Base-by-base conservation (phyloP, 2,797 vertebrate genomes). In the Phrynocephalus forsythii region DNA sequence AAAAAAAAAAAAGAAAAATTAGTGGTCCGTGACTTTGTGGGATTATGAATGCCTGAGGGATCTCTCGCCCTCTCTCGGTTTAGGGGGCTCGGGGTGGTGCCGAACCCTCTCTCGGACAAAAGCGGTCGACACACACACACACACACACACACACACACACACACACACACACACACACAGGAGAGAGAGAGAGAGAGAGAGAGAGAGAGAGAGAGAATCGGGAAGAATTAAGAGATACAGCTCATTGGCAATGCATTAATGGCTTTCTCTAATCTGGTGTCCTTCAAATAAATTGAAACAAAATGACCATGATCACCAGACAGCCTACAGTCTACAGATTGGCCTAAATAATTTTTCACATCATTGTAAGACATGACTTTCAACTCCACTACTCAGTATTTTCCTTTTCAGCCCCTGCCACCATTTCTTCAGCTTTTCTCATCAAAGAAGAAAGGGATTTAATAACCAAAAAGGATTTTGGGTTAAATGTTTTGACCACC, bases 141-240 rank as follows among this genome's bases (percentile, higher is more conserved):
- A 52, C 30, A 80, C 22, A 66, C 15, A 5, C 20, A 67, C 44
- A 68, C 26, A 24, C 44, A 81, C 44, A 44, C 66, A 16, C 44
- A 6, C 63, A 38, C 30, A 44, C 33, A 68, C 9, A 24, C 9
- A 82, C 11, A 28, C 11, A 5, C n/a, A 52, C 33, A 2, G 33
- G 33, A 2, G 50, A 7, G 50, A 52, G 50, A 52, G 50, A 52
- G 50, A 52, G 50, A 52, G 50, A 52, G 50, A 52, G 33, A 33
- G 33, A 33, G 33, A 33, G 33, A 33, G 33, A 33, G 33, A 73
- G 76, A 91, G 89, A 78, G 85, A 91, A 90, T 84, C 63, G 86
- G 91, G 86, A 91, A 93, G 60, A 63, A 92, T 91, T 79, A 90
- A 91, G 89, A 88, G 89, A 86, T 90, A 92, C 87, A 72, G 81